phyloP scores from a whole-genome alignment of 2,888 invertebrate species.

The Drosophila acutilabella region DNA sequence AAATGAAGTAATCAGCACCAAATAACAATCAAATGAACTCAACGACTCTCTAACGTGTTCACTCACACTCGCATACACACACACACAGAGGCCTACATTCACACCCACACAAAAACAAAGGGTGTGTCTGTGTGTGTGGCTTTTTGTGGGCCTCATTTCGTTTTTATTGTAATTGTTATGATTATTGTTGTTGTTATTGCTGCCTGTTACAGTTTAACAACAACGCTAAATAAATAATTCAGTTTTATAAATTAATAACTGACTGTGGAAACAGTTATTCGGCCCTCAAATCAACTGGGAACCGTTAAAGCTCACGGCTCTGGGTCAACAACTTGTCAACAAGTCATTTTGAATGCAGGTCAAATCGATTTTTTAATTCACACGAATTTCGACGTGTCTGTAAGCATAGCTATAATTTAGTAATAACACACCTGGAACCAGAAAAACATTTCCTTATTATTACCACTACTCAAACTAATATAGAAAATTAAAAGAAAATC shows the following conservation, averaged over 20 bases:
- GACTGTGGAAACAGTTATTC: conserved; percentile 27
- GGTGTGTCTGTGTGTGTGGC: conserved; percentile 5
- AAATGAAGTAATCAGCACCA: conserved; percentile 59
- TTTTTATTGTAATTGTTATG: conserved; percentile 64
- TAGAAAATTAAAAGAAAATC: neutral
- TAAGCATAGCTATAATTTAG: conserved; percentile 4
- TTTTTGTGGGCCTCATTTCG: conserved; percentile 42
- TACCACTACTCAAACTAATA: neutral
- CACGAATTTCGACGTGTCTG: neutral
- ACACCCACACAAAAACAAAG: neutral
- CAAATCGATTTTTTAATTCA: conserved; percentile 41
- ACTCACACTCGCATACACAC: conserved; percentile 4
- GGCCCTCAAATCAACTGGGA: neutral
- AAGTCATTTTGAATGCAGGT: conserved; percentile 33
- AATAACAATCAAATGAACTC: conserved; percentile 63
- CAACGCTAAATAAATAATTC: conserved; percentile 66
- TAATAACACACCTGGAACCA: neutral
- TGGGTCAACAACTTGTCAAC: conserved; percentile 25
- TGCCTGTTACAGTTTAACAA: conserved; percentile 47
- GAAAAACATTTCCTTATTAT: neutral
- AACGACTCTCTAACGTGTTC: conserved; percentile 22
- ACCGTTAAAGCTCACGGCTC: conserved; percentile 5
- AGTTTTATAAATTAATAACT: conserved; percentile 56
- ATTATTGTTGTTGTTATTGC: conserved; percentile 48
- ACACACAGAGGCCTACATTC: conserved; percentile 9